These are phyloP conservation scores for Cyclopterus lumpus DNA, from an alignment of 2,797 vertebrate species.

Conservation along the genomic window DNA sequence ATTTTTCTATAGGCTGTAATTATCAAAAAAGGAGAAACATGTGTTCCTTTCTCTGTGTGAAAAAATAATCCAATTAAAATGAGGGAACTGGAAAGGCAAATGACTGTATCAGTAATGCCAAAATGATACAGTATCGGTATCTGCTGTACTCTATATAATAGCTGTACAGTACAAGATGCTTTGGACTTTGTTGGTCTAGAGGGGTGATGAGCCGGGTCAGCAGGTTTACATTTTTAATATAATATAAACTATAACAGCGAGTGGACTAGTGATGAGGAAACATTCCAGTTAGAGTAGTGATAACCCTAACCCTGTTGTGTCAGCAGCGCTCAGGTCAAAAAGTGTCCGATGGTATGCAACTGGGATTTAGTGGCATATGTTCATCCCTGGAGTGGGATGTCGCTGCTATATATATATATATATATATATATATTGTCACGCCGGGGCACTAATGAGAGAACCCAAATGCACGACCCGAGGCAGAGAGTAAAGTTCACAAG, in stretches of 20 bases:
- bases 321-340: neutral
- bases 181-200: slow-evolving; percentile 12
- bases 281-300: slow-evolving; percentile 4
- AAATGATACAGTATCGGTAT: neutral
- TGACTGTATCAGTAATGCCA: neutral
- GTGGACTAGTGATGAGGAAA: slow-evolving; percentile 27
- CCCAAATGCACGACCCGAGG: too few relatives aligned
- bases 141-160: neutral
- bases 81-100: slow-evolving; percentile 16
- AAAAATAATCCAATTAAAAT: slow-evolving; percentile 34
- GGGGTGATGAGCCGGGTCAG: slow-evolving; percentile 18
- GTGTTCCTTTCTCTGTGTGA: slow-evolving; percentile 25
- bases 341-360: neutral
- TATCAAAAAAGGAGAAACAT: slow-evolving; percentile 35
- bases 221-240: slow-evolving; percentile 27
- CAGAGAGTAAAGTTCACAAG: too few relatives aligned
- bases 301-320: neutral
- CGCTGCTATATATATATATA: too few relatives aligned
- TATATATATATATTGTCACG: too few relatives aligned
- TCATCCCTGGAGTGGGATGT: neutral
- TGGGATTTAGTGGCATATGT: neutral
- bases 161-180: neutral
- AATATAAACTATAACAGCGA: slow-evolving; percentile 20
- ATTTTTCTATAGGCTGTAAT: slow-evolving; percentile 51
- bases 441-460: too few relatives aligned